Percentiles rank a stretch among this genome's conserved stretches.
Conservation (phyloP, 2,888 invertebrate species). For the Frankliniella fusca region DNA sequence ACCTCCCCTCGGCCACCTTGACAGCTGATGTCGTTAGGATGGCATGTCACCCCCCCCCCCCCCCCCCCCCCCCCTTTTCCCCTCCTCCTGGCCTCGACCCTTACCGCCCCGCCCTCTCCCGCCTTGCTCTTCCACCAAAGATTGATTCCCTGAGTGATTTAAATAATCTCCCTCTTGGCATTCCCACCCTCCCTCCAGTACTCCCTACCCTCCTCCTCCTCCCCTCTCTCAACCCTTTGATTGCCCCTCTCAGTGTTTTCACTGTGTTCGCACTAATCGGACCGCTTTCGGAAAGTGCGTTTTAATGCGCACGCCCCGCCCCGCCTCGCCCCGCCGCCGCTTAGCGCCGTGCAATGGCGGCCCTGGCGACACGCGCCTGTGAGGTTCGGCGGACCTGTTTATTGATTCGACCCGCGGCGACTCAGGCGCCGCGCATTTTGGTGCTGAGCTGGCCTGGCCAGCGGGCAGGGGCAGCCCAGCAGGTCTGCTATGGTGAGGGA, state of each 20-base stretch:
- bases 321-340: too few species aligned
- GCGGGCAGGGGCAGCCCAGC: too few species aligned
- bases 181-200: too few species aligned
- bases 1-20: neutral
- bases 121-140: neutral
- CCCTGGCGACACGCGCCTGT: neutral
- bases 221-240: constrained; percentile 2
- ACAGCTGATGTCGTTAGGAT: constrained; percentile 19
- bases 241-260: constrained; percentile 9
- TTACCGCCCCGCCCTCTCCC: neutral
- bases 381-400: neutral
- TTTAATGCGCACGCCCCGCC: neutral
- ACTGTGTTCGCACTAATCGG: constrained; percentile 16
- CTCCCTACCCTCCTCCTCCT: too few species aligned
- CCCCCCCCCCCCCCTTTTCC: neutral
- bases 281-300: constrained; percentile 14
- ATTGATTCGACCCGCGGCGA: too few species aligned
- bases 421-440: too few species aligned
- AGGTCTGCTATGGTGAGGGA: neutral
- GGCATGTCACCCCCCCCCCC: neutral
- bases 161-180: constrained; percentile 16
- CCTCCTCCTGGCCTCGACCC: neutral
- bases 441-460: too few species aligned
- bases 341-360: neutral
- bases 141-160: constrained; percentile 25